phyloP scores from a whole-genome alignment of 1,140 invertebrate species.

The Bicyclus anynana region DNA sequence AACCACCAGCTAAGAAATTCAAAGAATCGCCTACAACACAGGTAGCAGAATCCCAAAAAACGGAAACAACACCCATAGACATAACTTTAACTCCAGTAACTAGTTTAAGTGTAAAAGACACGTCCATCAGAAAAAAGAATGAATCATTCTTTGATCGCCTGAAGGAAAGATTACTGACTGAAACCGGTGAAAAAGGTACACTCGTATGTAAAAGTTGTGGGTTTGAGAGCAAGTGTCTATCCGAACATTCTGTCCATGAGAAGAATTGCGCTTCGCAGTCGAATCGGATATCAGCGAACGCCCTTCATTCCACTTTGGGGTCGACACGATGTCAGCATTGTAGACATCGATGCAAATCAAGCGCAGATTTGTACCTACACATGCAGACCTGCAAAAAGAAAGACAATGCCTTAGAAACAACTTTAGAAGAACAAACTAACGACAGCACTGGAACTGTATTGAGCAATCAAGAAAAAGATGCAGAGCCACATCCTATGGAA shows the following conservation, averaged over 20 bases:
- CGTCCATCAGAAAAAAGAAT: conserved; percentile 79
- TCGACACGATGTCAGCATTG: conserved; percentile 91
- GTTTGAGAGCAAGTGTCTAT: conserved; percentile 90
- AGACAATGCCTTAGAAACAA: conserved; percentile 51
- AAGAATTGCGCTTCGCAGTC: conserved; percentile 78
- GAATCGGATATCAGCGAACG: conserved; percentile 48
- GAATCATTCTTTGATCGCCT: conserved; percentile 89
- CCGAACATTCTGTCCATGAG: conserved; percentile 86
- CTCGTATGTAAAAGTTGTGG: conserved; percentile 86
- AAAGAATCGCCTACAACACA: conserved; percentile 43
- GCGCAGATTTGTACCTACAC: conserved; percentile 85
- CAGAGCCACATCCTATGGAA: conserved; percentile 83
- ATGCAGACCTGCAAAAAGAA: conserved; percentile 82
- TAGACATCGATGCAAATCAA: conserved; percentile 89
- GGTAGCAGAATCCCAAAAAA: conserved; percentile 33
- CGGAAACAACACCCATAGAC: conserved; percentile 46
- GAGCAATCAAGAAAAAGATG: conserved; percentile 52
- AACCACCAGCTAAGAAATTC: conserved; percentile 62
- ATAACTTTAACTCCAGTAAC: conserved; percentile 46
- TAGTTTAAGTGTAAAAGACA: conserved; percentile 44
- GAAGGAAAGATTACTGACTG: conserved; percentile 83
- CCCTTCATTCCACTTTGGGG: conserved; percentile 74
- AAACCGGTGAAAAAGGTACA: conserved; percentile 76
- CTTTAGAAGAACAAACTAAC: conserved; percentile 43
- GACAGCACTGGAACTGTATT: conserved; percentile 47